Evolutionary conservation across 2,888 invertebrate genomes (phyloP), one percentile per base, ranked within the genome.

Genomic region (Papilio gigon): DNA sequence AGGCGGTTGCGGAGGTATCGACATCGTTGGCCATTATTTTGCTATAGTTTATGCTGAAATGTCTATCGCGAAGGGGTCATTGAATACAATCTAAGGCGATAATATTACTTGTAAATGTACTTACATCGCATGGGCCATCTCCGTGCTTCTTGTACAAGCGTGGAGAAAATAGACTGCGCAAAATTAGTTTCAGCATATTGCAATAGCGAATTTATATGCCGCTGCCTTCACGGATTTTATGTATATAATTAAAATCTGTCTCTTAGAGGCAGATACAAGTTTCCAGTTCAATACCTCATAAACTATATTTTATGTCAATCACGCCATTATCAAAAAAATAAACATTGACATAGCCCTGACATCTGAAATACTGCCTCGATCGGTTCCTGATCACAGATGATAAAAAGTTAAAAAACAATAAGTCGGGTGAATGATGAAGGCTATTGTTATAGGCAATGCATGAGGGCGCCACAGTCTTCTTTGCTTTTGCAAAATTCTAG

Each of bases 111-210:
- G 30, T n/a, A 50, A 50, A n/a, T 30, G 3, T 47, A 79, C 81
- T 78, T 77, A 84, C 84, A 81, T 94, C 93, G 50, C 90, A 79
- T n/a, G 93, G 85, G 60, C 93, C 93, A 84, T 94, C 92, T 72
- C 93, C 93, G 80, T 96, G 95, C 75, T 95, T 93, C 90, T 95
- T 95, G 76, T 93, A 95, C 37, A 97, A 88, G 77, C 94, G 93
- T 14, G 96, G 96, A 8, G 95, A 93, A 80, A 95, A 94, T 75
- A 95, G 87, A 81, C 95, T 96, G 77, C 93, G 92, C 93, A 93
- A 93, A 72, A 94, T 79, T 71, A 92, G 83, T 82, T 89, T 93
- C 77, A 95, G 56, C 74, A 76, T 77, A 67, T 68, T 76, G n/a
- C 47, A 42, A 42, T 8, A 14, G 1, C 17, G 0, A 50, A 17